Percentiles rank a stretch among this genome's conserved stretches.
Evolutionary conservation across 2,888 invertebrate species (phyloP).

Genomic region (Drosophila sordidula): DNA sequence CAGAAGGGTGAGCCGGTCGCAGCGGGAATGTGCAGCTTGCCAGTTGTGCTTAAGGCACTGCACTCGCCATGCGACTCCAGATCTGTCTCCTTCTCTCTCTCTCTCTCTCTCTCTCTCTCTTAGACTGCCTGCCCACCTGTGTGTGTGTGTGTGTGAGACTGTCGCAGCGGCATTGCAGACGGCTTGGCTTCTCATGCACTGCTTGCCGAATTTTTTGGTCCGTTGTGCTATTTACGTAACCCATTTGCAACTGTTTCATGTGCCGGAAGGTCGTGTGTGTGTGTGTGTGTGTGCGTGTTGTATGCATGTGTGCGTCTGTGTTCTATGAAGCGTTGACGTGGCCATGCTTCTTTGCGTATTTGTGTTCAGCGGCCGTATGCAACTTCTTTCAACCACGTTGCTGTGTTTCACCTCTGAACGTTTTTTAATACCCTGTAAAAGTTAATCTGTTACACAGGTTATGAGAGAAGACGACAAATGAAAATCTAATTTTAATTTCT

Average conservation of each 20-base stretch:
- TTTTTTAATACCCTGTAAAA: conserved; percentile 35
- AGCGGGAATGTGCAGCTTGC: conserved; percentile 8
- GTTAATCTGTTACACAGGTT: background rate
- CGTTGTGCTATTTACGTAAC: conserved; percentile 59
- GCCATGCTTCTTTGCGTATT: conserved; percentile 20
- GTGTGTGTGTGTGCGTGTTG: conserved; percentile 4
- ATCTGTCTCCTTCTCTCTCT: conserved; percentile 9
- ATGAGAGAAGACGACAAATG: background rate
- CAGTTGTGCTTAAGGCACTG: conserved; percentile 35
- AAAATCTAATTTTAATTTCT: too few relatives aligned
- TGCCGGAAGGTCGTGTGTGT: conserved; percentile 54
- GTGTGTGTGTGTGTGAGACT: background rate
- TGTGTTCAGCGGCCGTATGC: conserved; percentile 23
- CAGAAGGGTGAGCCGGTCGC: too few relatives aligned
- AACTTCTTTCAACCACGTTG: conserved; percentile 30
- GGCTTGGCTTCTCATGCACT: conserved; percentile 36
- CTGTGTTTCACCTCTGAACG: conserved; percentile 42
- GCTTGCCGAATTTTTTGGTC: conserved; percentile 26
- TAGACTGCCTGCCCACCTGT: background rate
- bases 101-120: background rate
- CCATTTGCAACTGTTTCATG: conserved; percentile 59
- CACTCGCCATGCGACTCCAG: conserved; percentile 41
- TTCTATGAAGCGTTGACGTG: conserved; percentile 47
- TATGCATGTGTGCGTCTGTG: conserved; percentile 25
- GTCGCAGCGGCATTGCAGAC: conserved; percentile 14